Evolutionary conservation across 2,888 invertebrate genomes (phyloP).

Genomic region (Chironomus riparius): DNA sequence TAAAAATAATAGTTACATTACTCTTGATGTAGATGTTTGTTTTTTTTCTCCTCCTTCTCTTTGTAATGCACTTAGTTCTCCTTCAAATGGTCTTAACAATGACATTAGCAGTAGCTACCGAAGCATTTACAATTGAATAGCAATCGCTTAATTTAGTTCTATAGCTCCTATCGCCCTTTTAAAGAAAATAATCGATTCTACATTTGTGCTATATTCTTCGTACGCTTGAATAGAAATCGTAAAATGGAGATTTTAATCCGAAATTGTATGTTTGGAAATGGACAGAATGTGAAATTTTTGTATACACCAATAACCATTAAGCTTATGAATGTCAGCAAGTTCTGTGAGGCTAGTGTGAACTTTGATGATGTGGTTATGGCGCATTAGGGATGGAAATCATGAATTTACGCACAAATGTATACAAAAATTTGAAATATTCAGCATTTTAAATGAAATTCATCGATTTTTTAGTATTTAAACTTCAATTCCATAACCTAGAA

Average conservation of each 20-base stretch:
- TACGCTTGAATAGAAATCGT: too few relatives aligned
- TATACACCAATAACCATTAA: background rate
- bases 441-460: too few relatives aligned
- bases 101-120: background rate
- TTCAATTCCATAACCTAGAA: too few relatives aligned
- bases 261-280: background rate
- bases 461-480: too few relatives aligned
- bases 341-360: too few relatives aligned
- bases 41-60: background rate
- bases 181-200: background rate
- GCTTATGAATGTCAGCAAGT: background rate
- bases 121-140: conserved; percentile 18
- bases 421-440: too few relatives aligned
- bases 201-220: background rate
- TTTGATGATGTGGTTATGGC: too few relatives aligned
- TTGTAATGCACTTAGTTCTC: background rate
- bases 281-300: background rate
- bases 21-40: background rate
- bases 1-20: background rate
- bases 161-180: too few relatives aligned
- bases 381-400: too few relatives aligned
- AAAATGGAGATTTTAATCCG: background rate
- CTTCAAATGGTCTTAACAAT: conserved; percentile 5
- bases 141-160: conserved; percentile 4
- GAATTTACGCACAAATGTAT: too few relatives aligned